phyloP scores from a whole-genome alignment of 2,888 invertebrate species.

The Lordiphosa andalusiaca region DNA sequence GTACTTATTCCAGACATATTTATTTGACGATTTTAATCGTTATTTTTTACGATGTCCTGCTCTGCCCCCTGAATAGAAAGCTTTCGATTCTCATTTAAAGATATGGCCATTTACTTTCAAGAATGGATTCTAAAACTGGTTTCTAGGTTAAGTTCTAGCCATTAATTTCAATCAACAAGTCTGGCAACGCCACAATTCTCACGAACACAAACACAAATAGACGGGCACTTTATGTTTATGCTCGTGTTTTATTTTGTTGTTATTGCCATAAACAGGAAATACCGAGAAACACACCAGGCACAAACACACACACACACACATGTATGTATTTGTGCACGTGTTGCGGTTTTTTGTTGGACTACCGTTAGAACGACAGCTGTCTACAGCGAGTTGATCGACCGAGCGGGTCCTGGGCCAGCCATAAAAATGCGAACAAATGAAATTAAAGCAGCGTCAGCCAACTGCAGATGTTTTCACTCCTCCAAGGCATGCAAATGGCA shows the following conservation, averaged over 20 bases:
- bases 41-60: too few species aligned
- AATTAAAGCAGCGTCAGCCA: conserved; percentile 44
- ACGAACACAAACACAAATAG: conserved; percentile 2
- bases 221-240: conserved; percentile 7
- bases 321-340: conserved; percentile 23
- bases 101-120: too few species aligned
- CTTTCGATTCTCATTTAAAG: too few species aligned
- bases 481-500: conserved; percentile 53
- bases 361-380: conserved; percentile 28
- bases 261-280: conserved; percentile 22
- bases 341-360: conserved; percentile 34
- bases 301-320: conserved; percentile 1
- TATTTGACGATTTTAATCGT: too few species aligned
- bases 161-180: conserved; percentile 27
- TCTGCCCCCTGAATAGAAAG: too few species aligned
- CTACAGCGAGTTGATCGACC: conserved; percentile 45
- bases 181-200: conserved; percentile 30
- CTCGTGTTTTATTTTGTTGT: conserved; percentile 11
- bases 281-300: conserved; percentile 49
- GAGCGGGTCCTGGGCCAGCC: conserved; percentile 33
- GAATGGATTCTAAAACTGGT: too few species aligned
- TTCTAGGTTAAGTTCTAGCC: too few species aligned
- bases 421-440: conserved; percentile 51
- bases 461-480: conserved; percentile 43
- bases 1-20: too few species aligned